Conservation (phyloP, 2,888 invertebrate species). For the Sycophila texana region DNA sequence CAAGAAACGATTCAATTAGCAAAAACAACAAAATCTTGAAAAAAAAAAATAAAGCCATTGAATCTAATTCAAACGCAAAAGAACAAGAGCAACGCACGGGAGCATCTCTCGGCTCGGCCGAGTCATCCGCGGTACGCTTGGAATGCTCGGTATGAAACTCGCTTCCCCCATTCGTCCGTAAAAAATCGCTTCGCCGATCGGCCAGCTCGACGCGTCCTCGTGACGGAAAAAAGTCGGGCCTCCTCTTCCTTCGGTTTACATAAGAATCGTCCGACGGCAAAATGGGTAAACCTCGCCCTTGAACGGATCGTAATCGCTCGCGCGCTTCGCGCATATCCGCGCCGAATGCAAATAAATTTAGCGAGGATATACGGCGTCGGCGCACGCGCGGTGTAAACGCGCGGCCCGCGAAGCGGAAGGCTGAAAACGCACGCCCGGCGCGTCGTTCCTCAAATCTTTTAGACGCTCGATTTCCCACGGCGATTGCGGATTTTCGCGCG, state of each 20-base stretch:
- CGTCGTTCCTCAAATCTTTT: background rate
- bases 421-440: background rate
- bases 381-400: constrained; percentile 25
- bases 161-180: constrained; percentile 14
- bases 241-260: constrained; percentile 2
- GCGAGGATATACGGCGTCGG: background rate
- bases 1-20: no score
- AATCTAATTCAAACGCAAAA: no score
- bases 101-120: background rate
- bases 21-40: no score
- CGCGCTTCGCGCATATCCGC: background rate
- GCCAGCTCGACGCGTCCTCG: background rate
- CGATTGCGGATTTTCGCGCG: constrained; percentile 15
- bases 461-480: background rate
- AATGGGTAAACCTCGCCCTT: constrained; percentile 34
- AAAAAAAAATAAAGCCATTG: no score
- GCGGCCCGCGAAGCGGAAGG: background rate
- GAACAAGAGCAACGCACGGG: background rate
- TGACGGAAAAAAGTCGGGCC: background rate
- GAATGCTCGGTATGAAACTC: constrained; percentile 32
- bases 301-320: constrained; percentile 37
- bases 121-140: background rate
- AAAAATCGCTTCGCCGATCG: background rate
- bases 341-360: constrained; percentile 9
- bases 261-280: background rate